Percentiles rank a stretch among this genome's conserved stretches.
Conservation (phyloP, 2,888 invertebrate species). For the Drosophila quinaria region DNA sequence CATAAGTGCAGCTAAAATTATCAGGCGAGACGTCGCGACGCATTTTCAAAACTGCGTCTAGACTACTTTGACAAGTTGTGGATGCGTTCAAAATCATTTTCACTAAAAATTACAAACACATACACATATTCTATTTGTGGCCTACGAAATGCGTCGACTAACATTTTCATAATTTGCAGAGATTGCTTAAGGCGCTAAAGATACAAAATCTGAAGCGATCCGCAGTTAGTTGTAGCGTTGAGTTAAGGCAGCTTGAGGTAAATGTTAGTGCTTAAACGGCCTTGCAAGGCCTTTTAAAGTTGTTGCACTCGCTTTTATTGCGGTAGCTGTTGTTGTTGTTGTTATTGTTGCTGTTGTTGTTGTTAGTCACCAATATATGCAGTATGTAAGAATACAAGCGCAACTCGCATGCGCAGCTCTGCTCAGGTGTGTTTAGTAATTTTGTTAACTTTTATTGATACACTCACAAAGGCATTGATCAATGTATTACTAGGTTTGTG, state of each 20-base stretch:
- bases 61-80: slow-evolving; percentile 67
- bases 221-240: neutral
- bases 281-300: slow-evolving; percentile 84
- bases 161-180: slow-evolving; percentile 48
- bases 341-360: slow-evolving; percentile 27
- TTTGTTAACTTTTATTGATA: slow-evolving; percentile 31
- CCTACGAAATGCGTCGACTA: slow-evolving; percentile 11
- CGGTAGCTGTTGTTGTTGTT: slow-evolving; percentile 41
- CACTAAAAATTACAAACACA: slow-evolving; percentile 23
- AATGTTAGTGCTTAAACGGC: slow-evolving; percentile 70
- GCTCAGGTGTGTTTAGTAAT: slow-evolving; percentile 45
- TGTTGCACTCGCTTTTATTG: slow-evolving; percentile 68
- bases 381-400: slow-evolving; percentile 17
- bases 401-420: slow-evolving; percentile 38
- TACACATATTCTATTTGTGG: slow-evolving; percentile 56
- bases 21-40: slow-evolving; percentile 68
- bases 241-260: slow-evolving; percentile 27
- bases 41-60: slow-evolving; percentile 67
- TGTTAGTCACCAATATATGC: slow-evolving; percentile 40
- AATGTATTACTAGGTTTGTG: neutral
- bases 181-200: slow-evolving; percentile 26
- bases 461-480: neutral
- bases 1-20: slow-evolving; percentile 67
- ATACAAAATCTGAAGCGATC: slow-evolving; percentile 20
- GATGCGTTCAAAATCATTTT: slow-evolving; percentile 28